Percentiles rank a stretch among this genome's conserved stretches.
Conservation (phyloP, 2,888 invertebrate genomes). For the Parnassius glacialis region DNA sequence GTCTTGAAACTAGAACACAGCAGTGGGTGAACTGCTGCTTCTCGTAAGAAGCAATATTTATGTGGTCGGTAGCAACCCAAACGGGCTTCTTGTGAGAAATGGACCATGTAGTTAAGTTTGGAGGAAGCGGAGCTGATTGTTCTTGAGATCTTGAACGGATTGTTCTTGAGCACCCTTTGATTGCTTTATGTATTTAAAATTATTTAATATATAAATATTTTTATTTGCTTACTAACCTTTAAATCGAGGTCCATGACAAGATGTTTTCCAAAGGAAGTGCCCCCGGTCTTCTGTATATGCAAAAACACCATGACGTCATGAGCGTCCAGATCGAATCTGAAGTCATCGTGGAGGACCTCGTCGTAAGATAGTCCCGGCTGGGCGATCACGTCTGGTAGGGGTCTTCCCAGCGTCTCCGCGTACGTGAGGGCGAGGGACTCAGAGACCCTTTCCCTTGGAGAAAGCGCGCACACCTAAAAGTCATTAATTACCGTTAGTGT, state of each 20-base stretch:
- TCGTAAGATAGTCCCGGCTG: slow-evolving; percentile 90
- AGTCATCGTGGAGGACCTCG: slow-evolving; percentile 92
- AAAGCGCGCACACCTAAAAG: slow-evolving; percentile 86
- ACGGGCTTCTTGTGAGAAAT: too few relatives aligned
- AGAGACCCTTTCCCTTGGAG: slow-evolving; percentile 83
- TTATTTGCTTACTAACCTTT: slow-evolving; percentile 64
- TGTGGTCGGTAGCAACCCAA: too few relatives aligned
- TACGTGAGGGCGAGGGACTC: slow-evolving; percentile 75
- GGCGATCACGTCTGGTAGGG: slow-evolving; percentile 75
- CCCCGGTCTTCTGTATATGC: slow-evolving; percentile 99
- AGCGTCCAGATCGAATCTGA: slow-evolving; percentile 93
- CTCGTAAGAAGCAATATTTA: too few relatives aligned
- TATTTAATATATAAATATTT: not conserved
- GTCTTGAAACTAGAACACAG: too few relatives aligned
- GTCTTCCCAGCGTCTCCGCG: slow-evolving; percentile 77
- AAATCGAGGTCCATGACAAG: slow-evolving; percentile 96
- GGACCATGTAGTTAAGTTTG: too few relatives aligned
- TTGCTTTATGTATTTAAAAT: too few relatives aligned
- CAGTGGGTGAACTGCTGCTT: too few relatives aligned
- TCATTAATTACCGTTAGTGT: slow-evolving; percentile 10
- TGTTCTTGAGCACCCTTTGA: too few relatives aligned
- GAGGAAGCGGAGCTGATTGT: too few relatives aligned
- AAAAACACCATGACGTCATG: slow-evolving; percentile 98
- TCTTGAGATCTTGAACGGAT: too few relatives aligned
- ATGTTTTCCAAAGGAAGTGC: slow-evolving; percentile 98